Conservation (phyloP, 1,140 invertebrate species). For the Lasaia peninsularis region DNA sequence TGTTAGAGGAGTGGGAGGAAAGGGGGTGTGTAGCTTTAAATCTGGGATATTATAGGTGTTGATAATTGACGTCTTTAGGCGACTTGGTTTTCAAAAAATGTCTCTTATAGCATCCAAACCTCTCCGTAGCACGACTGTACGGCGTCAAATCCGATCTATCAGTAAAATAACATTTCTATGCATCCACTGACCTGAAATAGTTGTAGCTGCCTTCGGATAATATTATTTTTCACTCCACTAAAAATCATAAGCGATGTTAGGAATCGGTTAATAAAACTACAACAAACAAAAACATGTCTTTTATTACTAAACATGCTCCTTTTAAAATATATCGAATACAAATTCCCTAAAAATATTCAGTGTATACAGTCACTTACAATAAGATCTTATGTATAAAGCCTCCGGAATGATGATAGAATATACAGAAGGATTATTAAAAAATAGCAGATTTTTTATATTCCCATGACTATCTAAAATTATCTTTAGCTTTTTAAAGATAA, state of each 20-base stretch:
- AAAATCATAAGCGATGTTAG: constrained; percentile 43
- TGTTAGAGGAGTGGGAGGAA: too few relatives aligned
- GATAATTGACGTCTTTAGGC: too few relatives aligned
- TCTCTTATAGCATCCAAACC: too few relatives aligned
- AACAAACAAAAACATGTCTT: constrained; percentile 68
- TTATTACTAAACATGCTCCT: constrained; percentile 66
- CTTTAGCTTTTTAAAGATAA: constrained; percentile 36
- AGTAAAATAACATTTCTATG: too few relatives aligned
- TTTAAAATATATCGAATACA: constrained; percentile 61
- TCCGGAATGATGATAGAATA: constrained; percentile 20
- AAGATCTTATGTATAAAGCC: constrained; percentile 33
- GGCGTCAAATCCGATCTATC: too few relatives aligned
- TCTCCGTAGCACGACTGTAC: too few relatives aligned
- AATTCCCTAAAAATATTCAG: constrained; percentile 45
- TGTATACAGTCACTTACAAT: constrained; percentile 43
- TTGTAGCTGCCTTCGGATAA: too few relatives aligned
- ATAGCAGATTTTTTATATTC: not conserved
- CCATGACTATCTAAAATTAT: constrained; percentile 25
- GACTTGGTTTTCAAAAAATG: too few relatives aligned
- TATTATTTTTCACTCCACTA: constrained; percentile 10
- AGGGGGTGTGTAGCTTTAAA: too few relatives aligned
- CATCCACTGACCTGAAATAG: too few relatives aligned
- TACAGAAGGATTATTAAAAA: not conserved
- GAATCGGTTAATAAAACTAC: constrained; percentile 66
- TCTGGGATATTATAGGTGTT: too few relatives aligned